Percentiles rank a stretch among this genome's conserved stretches.
These are phyloP conservation scores for Mus caroli DNA, from an alignment of 2,797 vertebrate species.

Conservation along the genomic window DNA sequence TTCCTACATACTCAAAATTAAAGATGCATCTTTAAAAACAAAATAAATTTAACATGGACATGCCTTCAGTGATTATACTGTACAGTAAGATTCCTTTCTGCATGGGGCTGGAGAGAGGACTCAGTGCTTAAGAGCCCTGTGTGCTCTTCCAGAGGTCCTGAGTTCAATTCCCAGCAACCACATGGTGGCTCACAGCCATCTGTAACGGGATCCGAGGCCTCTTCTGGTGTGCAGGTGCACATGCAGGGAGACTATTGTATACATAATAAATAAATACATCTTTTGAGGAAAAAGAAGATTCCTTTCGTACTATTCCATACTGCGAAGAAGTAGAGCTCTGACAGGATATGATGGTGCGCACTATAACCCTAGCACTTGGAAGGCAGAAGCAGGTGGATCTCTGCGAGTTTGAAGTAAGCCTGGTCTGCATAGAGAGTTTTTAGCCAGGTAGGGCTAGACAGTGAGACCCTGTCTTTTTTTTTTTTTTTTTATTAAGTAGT, in stretches of 20 bases:
- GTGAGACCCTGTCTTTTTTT: background rate
- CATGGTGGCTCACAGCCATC: background rate
- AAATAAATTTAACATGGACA: background rate
- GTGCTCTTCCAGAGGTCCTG: background rate
- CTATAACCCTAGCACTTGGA: background rate
- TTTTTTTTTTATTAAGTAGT: background rate
- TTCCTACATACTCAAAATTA: background rate
- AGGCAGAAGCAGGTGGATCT: background rate
- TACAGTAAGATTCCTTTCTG: background rate
- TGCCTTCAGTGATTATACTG: background rate
- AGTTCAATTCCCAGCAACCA: background rate
- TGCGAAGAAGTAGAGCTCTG: background rate
- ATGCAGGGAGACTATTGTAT: too few species aligned
- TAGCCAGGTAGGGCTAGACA: background rate
- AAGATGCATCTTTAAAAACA: background rate
- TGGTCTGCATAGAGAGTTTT: background rate
- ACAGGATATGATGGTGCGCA: background rate
- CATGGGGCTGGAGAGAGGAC: background rate
- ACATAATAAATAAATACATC: background rate
- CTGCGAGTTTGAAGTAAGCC: background rate
- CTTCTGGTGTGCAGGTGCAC: background rate
- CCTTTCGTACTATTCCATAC: background rate
- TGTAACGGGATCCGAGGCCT: background rate
- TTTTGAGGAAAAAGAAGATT: background rate
- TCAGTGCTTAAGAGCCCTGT: background rate